These are phyloP conservation scores for Eupeodes luniger DNA, from an alignment of 2,888 invertebrate species.

Conservation along the genomic window DNA sequence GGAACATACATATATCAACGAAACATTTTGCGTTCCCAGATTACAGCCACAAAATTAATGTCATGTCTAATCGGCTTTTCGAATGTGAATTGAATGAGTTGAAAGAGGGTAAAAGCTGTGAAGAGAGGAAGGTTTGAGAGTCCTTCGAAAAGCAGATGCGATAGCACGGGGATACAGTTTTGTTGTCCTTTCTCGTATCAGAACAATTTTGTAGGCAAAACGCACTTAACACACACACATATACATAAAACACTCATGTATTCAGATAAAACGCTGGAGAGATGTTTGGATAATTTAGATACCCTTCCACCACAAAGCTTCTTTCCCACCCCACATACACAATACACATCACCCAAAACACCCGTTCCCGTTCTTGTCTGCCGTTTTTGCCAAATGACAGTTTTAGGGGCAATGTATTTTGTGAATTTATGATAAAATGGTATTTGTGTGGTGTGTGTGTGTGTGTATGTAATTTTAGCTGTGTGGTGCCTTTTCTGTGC, in stretches of 20 bases:
- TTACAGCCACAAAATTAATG: conserved; percentile 75
- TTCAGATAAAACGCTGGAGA: neutral
- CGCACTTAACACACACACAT: neutral
- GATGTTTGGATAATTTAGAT: conserved; percentile 64
- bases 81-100: conserved; percentile 71
- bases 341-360: no score
- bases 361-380: neutral
- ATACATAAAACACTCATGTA: neutral
- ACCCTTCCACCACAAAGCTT: conserved; percentile 32
- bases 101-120: conserved; percentile 12
- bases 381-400: conserved; percentile 36
- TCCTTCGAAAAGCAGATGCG: conserved; percentile 41
- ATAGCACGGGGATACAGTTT: conserved; percentile 13
- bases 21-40: conserved; percentile 68
- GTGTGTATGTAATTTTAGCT: neutral
- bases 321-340: neutral
- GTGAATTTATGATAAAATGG: conserved; percentile 59
- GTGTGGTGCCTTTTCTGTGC: neutral
- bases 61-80: conserved; percentile 75
- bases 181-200: conserved; percentile 10
- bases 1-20: conserved; percentile 12
- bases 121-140: no score
- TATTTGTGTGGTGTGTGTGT: conserved; percentile 3
- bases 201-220: neutral
- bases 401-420: conserved; percentile 56